Percentiles rank a stretch among this genome's conserved stretches.
Conservation (phyloP, 2,797 vertebrate species). For the Dryobates pubescens region DNA sequence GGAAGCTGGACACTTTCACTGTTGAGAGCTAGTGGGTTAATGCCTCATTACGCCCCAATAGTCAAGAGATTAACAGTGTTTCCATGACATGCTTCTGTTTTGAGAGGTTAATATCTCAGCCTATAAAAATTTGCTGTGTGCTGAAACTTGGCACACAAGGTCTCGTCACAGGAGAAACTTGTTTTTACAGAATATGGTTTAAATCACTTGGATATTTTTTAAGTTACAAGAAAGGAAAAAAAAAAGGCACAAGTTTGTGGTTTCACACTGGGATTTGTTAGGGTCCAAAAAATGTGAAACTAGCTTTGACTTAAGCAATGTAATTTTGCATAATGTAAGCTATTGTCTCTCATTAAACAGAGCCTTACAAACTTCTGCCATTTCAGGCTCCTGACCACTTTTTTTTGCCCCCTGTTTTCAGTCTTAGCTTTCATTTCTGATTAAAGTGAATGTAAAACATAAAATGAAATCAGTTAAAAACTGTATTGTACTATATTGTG, state of each 20-base stretch:
- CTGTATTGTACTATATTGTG: background rate
- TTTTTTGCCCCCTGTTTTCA: background rate
- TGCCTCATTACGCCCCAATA: conserved; percentile 10
- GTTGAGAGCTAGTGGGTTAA: background rate
- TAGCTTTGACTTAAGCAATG: conserved; percentile 63
- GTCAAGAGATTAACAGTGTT: conserved; percentile 45
- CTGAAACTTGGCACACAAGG: conserved; percentile 66
- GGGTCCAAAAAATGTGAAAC: conserved; percentile 71
- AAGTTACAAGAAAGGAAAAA: conserved; percentile 53
- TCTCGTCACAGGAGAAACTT: conserved; percentile 54
- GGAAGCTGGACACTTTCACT: conserved; percentile 27
- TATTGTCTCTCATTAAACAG: conserved; percentile 51
- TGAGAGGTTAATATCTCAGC: conserved; percentile 68
- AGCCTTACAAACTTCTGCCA: conserved; percentile 18
- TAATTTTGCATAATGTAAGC: conserved; percentile 49
- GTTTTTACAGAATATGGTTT: conserved; percentile 74
- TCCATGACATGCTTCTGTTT: conserved; percentile 64
- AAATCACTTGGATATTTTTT: conserved; percentile 67
- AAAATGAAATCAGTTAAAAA: background rate
- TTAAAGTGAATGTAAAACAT: conserved; percentile 18
- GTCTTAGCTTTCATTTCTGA: conserved; percentile 9
- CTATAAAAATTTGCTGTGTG: conserved; percentile 64
- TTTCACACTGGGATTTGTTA: conserved; percentile 79
- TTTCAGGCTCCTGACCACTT: conserved; percentile 19
- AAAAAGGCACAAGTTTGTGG: conserved; percentile 73